A percentile compares a stretch with the other conserved stretches of the same genome.
Conservation (phyloP, 1,140 invertebrate species). For the Philopotamus ludificatus region DNA sequence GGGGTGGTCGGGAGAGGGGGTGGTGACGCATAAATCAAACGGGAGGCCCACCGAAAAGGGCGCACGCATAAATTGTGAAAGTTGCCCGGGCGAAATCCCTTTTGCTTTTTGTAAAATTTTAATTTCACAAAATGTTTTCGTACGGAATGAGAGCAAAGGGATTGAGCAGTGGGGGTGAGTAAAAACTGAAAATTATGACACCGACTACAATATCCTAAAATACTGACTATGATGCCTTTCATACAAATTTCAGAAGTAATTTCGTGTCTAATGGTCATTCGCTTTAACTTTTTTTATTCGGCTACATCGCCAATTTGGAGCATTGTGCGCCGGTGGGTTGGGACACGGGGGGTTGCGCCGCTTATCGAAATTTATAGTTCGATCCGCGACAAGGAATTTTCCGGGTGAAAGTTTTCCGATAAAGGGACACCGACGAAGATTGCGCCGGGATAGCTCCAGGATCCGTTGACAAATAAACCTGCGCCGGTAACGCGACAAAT, state of each 20-base stretch:
- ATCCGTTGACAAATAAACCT: not conserved
- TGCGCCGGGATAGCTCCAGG: not conserved
- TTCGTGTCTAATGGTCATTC: too few relatives aligned
- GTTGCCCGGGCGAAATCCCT: constrained; percentile 15
- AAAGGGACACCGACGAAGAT: not conserved
- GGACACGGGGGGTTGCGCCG: too few relatives aligned
- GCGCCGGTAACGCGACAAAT: too few relatives aligned
- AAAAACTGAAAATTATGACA: too few relatives aligned
- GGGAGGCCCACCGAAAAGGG: constrained; percentile 8
- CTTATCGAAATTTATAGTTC: not conserved
- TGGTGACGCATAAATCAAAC: constrained; percentile 24
- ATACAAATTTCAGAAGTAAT: too few relatives aligned
- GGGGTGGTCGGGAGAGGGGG: too few relatives aligned
- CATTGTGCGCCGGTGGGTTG: not conserved
- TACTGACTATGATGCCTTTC: too few relatives aligned
- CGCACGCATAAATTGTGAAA: constrained; percentile 21
- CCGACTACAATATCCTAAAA: too few relatives aligned
- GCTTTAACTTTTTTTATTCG: too few relatives aligned
- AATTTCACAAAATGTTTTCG: constrained; percentile 20
- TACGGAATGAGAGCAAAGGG: too few relatives aligned
- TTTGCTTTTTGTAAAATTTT: constrained; percentile 18
- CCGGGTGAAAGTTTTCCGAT: not conserved
- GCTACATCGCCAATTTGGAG: too few relatives aligned
- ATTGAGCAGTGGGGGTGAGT: too few relatives aligned
- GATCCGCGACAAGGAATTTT: not conserved